Conservation (phyloP, 2,888 invertebrate species). For the Diarsia dahlii region DNA sequence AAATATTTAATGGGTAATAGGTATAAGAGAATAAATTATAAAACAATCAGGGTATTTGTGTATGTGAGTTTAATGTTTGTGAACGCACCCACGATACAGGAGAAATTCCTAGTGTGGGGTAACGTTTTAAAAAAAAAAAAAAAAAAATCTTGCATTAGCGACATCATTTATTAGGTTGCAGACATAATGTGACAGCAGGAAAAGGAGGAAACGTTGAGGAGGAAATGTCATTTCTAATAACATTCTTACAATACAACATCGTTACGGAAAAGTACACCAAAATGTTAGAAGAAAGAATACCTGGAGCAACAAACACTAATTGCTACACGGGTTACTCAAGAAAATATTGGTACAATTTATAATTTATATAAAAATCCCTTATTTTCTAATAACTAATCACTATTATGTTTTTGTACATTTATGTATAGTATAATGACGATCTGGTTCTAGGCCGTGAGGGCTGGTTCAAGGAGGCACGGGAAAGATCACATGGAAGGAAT, state of each 20-base stretch:
- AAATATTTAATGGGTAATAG: not conserved
- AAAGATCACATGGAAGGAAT: too few relatives aligned
- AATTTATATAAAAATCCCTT: not conserved
- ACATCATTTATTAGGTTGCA: conserved; percentile 70
- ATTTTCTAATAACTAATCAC: not conserved
- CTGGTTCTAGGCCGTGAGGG: too few relatives aligned
- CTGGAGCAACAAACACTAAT: conserved; percentile 50
- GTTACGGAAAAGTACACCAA: conserved; percentile 64
- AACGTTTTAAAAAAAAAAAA: too few relatives aligned
- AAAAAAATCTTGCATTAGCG: conserved; percentile 56
- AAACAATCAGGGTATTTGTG: too few relatives aligned
- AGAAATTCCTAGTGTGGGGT: too few relatives aligned
- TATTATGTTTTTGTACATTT: not conserved
- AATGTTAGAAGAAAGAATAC: conserved; percentile 56
- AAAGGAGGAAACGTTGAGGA: conserved; percentile 59
- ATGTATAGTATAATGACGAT: not conserved
- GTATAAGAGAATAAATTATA: conserved; percentile 21
- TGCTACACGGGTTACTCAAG: conserved; percentile 28
- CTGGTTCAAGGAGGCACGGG: too few relatives aligned
- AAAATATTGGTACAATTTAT: not conserved
- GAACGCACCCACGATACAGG: too few relatives aligned
- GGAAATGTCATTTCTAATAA: conserved; percentile 63
- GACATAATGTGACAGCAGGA: conserved; percentile 70
- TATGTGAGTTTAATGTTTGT: too few relatives aligned
- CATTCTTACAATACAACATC: conserved; percentile 62